A percentile compares a stretch with the other conserved stretches of the same genome.
Evolutionary conservation across 2,888 invertebrate species (phyloP).

Genomic region (Incurvaria masculella): DNA sequence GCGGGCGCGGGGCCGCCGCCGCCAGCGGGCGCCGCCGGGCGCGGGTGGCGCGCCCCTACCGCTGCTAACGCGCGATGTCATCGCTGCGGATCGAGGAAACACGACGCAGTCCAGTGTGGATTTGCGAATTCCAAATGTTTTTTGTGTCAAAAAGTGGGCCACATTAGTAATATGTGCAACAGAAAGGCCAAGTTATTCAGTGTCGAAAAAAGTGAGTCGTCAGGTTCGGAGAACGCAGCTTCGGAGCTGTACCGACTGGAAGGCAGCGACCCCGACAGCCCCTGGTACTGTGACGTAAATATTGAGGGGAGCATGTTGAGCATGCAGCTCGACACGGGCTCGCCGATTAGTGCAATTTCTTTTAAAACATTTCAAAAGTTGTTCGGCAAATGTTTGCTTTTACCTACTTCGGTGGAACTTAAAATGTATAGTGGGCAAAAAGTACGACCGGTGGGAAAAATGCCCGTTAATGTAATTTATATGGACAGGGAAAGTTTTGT

Average conservation of each 20-base stretch:
- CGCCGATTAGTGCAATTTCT: constrained; percentile 9
- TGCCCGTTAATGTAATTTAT: constrained; percentile 1
- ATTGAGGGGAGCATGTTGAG: constrained; percentile 3
- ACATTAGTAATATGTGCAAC: constrained; percentile 6
- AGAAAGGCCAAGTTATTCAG: too few species aligned
- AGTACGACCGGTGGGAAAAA: constrained; percentile 1
- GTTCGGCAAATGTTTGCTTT: neutral
- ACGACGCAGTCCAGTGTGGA: constrained; percentile 1
- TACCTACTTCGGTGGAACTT: neutral
- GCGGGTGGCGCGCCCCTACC: constrained; percentile 3
- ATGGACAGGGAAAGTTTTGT: neutral
- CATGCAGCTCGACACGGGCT: constrained; percentile 12
- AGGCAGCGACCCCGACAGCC: constrained; percentile 1
- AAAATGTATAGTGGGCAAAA: neutral
- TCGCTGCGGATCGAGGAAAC: neutral
- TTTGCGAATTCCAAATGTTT: constrained; percentile 6
- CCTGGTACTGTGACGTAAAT: constrained; percentile 4
- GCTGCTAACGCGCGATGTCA: neutral
- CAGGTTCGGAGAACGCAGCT: neutral
- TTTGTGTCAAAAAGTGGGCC: constrained; percentile 3
- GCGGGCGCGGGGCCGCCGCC: constrained; percentile 4
- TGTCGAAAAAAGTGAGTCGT: neutral
- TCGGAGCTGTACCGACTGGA: constrained; percentile 1
- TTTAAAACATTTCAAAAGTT: constrained; percentile 4
- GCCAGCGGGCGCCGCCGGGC: constrained; percentile 1